Evolutionary conservation across 2,797 vertebrate genomes (phyloP).

Genomic region (Phalloptychus januarius): DNA sequence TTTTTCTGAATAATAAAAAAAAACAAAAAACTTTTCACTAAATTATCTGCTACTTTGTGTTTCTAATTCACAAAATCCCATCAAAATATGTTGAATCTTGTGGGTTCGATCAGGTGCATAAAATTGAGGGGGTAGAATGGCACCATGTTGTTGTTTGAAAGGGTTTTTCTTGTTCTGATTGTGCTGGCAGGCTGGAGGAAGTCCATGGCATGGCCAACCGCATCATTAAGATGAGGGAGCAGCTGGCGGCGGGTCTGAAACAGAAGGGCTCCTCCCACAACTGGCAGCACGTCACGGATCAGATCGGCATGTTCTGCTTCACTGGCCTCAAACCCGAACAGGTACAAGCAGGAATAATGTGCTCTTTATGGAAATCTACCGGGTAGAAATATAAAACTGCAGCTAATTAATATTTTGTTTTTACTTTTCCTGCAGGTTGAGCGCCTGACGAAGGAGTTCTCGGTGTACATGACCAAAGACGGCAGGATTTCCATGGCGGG

Average conservation of each 20-base stretch:
- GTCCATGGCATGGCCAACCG: slow-evolving; percentile 95
- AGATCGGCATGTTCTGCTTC: slow-evolving; percentile 99
- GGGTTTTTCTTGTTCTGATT: neutral
- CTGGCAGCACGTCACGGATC: slow-evolving; percentile 97
- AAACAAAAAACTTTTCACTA: neutral
- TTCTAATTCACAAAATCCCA: neutral
- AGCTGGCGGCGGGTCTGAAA: slow-evolving; percentile 91
- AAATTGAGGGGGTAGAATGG: neutral
- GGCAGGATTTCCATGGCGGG: slow-evolving; percentile 96
- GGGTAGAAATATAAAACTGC: neutral
- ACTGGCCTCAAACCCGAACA: slow-evolving; percentile 96
- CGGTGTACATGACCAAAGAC: slow-evolving; percentile 98
- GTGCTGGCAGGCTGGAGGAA: slow-evolving; percentile 86
- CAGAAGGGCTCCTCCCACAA: slow-evolving; percentile 92
- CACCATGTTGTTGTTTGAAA: neutral
- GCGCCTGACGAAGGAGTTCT: slow-evolving; percentile 92
- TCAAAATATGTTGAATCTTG: neutral
- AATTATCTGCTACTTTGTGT: neutral
- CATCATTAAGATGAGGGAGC: slow-evolving; percentile 95
- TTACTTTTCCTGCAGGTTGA: slow-evolving; percentile 84
- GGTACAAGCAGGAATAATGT: slow-evolving; percentile 71
- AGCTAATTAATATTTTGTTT: neutral
- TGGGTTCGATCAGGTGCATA: neutral
- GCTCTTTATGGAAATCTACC: neutral
- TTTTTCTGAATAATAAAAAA: neutral